Conservation (phyloP, 1,140 invertebrate genomes). For the Magallana ariakensis region DNA sequence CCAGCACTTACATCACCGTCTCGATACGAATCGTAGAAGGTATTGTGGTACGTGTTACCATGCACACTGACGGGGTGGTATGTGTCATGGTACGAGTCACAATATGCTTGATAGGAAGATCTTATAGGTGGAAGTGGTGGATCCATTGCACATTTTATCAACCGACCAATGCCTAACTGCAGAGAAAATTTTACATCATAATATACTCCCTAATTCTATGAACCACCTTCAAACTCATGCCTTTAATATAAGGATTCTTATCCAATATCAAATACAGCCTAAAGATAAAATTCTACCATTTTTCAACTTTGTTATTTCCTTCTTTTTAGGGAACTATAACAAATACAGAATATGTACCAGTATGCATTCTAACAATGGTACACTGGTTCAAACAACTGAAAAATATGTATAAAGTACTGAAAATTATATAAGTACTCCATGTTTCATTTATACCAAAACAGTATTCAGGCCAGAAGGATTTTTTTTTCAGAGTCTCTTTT, state of each 20-base stretch:
- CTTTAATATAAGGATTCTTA: no score
- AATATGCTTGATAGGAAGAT: conserved; percentile 40
- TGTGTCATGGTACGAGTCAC: conserved; percentile 44
- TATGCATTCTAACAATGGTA: no score
- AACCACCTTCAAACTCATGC: no score
- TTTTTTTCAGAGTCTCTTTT: neutral
- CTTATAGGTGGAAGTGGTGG: conserved; percentile 54
- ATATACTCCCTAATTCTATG: no score
- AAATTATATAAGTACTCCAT: neutral
- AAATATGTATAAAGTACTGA: neutral
- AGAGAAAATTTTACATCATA: conserved; percentile 26
- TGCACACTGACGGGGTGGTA: neutral
- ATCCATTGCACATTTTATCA: conserved; percentile 58
- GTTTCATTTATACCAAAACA: neutral
- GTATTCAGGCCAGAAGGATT: conserved; percentile 18
- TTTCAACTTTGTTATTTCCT: no score
- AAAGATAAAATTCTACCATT: no score
- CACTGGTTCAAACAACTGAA: no score
- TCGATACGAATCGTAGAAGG: conserved; percentile 6
- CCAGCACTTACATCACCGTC: conserved; percentile 3
- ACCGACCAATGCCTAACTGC: conserved; percentile 53
- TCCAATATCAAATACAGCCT: no score
- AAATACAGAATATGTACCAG: no score
- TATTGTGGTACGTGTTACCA: conserved; percentile 23
- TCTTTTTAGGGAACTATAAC: no score